A percentile compares a stretch with the other conserved stretches of the same genome.
These are phyloP conservation scores for Caerostris darwini DNA, from an alignment of 1,140 invertebrate species.

Conservation along the genomic window DNA sequence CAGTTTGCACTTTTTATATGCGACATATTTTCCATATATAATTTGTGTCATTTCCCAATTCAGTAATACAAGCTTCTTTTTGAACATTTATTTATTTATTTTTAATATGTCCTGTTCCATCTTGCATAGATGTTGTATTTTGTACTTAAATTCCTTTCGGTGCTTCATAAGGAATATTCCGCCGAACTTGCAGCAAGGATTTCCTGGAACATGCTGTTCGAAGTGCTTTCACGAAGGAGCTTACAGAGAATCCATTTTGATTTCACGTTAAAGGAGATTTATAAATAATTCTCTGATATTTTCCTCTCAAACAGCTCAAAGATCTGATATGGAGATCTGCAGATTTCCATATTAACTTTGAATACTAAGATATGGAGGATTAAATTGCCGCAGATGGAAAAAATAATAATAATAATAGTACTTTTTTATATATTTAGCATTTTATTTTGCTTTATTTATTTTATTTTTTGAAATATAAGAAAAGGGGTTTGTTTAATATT, in stretches of 20 bases:
- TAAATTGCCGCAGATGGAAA: not conserved
- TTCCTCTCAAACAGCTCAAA: not conserved
- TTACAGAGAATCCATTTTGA: slow-evolving; percentile 29
- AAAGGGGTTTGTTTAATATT: too few relatives aligned
- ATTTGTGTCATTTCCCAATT: too few relatives aligned
- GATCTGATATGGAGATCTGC: not conserved
- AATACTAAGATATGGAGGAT: not conserved
- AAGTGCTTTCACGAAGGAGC: not conserved
- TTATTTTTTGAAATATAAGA: too few relatives aligned
- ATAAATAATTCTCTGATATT: slow-evolving; percentile 30
- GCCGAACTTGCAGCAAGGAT: not conserved
- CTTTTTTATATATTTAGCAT: too few relatives aligned
- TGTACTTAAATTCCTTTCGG: not conserved
- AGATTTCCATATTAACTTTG: slow-evolving; percentile 24
- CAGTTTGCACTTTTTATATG: too few relatives aligned
- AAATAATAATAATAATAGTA: not conserved
- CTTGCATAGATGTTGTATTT: not conserved
- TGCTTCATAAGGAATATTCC: slow-evolving; percentile 3
- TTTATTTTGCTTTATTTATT: too few relatives aligned
- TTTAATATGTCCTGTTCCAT: not conserved
- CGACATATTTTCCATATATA: too few relatives aligned
- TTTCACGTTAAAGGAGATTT: slow-evolving; percentile 42
- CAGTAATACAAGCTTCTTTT: too few relatives aligned
- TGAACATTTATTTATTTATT: not conserved
- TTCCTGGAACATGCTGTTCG: not conserved